Conservation (phyloP, 2,113 vertebrate genomes). For the Brevimyrus niger region DNA sequence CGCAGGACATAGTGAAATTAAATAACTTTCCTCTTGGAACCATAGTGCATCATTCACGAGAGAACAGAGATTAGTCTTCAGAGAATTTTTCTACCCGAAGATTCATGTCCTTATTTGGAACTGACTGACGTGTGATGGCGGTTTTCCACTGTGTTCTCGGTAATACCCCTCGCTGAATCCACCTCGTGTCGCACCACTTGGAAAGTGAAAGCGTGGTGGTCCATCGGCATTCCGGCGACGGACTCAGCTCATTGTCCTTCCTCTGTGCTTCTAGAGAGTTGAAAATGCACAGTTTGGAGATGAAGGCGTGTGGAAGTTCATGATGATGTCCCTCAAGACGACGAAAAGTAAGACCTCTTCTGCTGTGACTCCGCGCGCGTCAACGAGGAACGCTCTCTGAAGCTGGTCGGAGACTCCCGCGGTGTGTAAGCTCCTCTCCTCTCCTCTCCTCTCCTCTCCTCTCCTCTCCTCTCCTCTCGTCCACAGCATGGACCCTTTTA, state of each 20-base stretch:
- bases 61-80: background rate
- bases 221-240: background rate
- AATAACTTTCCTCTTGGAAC: background rate
- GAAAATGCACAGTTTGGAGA: slow-evolving; percentile 33
- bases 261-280: background rate
- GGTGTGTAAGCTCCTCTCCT: background rate
- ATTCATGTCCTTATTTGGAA: too few relatives aligned
- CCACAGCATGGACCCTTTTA: slow-evolving; percentile 55
- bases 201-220: background rate
- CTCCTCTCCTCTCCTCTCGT: too few relatives aligned
- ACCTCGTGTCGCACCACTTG: background rate
- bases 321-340: slow-evolving; percentile 58
- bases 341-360: slow-evolving; percentile 48
- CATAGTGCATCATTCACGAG: background rate
- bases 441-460: slow-evolving; percentile 11
- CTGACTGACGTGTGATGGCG: background rate
- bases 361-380: background rate
- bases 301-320: slow-evolving; percentile 36
- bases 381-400: background rate
- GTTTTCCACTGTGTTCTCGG: background rate
- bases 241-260: background rate
- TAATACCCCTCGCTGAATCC: background rate
- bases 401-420: background rate
- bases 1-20: background rate
- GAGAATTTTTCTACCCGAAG: background rate